Conservation (phyloP, 2,888 invertebrate genomes). For the Smittia sp. region DNA sequence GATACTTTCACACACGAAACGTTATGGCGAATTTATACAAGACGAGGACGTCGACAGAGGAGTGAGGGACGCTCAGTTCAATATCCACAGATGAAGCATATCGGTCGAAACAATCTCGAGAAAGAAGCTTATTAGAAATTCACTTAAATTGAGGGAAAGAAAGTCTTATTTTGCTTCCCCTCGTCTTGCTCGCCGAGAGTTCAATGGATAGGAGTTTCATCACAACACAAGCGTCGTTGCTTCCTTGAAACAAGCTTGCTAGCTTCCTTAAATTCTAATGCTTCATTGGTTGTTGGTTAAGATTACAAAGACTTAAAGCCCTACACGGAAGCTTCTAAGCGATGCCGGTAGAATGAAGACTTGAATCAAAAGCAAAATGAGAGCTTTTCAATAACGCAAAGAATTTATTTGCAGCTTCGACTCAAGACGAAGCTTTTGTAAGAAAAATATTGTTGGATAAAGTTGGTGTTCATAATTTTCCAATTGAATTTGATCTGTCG, state of each 20-base stretch:
- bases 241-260: neutral
- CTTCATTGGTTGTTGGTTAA: no score
- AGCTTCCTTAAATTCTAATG: neutral
- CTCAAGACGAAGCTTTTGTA: no score
- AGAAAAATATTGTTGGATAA: no score
- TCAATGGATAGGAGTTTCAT: no score
- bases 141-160: conserved; percentile 25
- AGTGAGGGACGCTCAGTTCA: neutral
- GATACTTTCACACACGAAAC: conserved; percentile 24
- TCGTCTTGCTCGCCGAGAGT: conserved; percentile 9
- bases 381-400: no score
- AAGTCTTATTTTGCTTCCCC: neutral
- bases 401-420: no score
- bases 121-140: conserved; percentile 40
- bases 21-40: conserved; percentile 4
- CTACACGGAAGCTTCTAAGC: no score
- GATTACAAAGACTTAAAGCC: no score
- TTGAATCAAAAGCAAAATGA: no score
- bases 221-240: neutral
- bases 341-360: no score
- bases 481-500: no score
- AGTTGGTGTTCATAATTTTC: no score
- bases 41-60: neutral
- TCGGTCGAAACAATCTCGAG: conserved; percentile 37
- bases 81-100: neutral